These are phyloP conservation scores for Hecatera dysodea DNA, from an alignment of 2,888 invertebrate species.

Conservation along the genomic window DNA sequence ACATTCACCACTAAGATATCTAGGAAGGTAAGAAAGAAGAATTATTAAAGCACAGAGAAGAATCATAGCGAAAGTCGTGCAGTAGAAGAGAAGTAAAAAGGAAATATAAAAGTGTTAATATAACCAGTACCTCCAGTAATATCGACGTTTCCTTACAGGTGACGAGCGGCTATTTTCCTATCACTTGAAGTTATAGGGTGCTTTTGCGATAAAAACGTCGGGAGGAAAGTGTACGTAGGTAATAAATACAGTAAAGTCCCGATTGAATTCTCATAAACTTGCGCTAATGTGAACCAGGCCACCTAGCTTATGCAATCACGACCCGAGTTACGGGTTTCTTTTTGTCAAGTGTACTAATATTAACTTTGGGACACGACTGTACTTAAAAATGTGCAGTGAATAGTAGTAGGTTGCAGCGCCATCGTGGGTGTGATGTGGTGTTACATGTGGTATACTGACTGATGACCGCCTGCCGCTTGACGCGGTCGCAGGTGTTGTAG, in stretches of 20 bases:
- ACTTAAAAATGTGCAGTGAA: constrained; percentile 11
- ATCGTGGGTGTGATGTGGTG: background rate
- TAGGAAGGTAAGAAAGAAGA: constrained; percentile 44
- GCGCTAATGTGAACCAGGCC: background rate
- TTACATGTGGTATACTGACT: constrained; percentile 93
- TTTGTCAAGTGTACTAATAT: background rate
- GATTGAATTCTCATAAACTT: background rate
- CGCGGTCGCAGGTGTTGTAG: constrained; percentile 98
- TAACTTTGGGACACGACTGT: constrained; percentile 9
- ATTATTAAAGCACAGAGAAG: constrained; percentile 57
- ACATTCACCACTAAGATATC: constrained; percentile 56
- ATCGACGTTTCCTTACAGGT: constrained; percentile 7
- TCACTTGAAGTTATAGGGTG: constrained; percentile 21
- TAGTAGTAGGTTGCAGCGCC: background rate
- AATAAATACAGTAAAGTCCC: constrained; percentile 35
- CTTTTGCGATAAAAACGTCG: constrained; percentile 14
- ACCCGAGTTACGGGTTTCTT: background rate
- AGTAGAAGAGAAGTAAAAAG: constrained; percentile 45
- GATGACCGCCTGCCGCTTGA: constrained; percentile 98
- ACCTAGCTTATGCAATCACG: background rate
- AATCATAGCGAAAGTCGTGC: constrained; percentile 68
- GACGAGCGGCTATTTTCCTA: constrained; percentile 17
- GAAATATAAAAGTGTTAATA: constrained; percentile 28
- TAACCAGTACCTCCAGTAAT: constrained; percentile 44
- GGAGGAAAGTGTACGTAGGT: constrained; percentile 16